A percentile compares a stretch with the other conserved stretches of the same genome.
Evolutionary conservation across 53 echinoderm and acorn worm species (phyloP).

Genomic region (Apostichopus leukothele): DNA sequence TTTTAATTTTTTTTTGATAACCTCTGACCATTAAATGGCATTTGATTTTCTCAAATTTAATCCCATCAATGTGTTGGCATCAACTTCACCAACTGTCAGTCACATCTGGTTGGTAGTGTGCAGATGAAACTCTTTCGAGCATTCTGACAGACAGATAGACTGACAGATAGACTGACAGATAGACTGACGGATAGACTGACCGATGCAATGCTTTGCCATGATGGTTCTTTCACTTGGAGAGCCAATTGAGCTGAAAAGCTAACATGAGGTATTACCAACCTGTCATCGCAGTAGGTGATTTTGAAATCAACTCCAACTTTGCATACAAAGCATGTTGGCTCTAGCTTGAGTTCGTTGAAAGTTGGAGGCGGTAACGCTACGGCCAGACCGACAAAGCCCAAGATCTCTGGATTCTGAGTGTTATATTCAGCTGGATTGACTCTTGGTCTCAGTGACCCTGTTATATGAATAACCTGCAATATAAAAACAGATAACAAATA

Average conservation of each 20-base stretch:
- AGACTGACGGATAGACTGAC: too few relatives aligned
- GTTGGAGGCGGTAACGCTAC: slow-evolving; percentile 92
- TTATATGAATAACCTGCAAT: slow-evolving; percentile 84
- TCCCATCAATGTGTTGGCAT: too few relatives aligned
- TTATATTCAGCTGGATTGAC: slow-evolving; percentile 80
- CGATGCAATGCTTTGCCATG: too few relatives aligned
- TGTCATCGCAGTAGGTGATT: slow-evolving; percentile 91
- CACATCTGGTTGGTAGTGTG: too few relatives aligned
- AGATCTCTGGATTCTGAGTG: slow-evolving; percentile 67
- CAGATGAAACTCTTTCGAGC: too few relatives aligned
- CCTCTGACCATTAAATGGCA: too few relatives aligned
- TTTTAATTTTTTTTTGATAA: too few relatives aligned
- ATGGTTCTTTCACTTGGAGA: background rate
- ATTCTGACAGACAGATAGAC: too few relatives aligned
- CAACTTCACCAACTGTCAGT: too few relatives aligned
- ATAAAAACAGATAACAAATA: background rate
- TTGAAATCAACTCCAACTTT: slow-evolving; percentile 85
- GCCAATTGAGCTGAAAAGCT: too few relatives aligned
- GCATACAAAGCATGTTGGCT: slow-evolving; percentile 90
- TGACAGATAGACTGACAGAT: too few relatives aligned
- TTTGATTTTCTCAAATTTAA: too few relatives aligned
- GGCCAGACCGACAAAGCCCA: slow-evolving; percentile 87
- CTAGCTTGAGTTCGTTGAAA: slow-evolving; percentile 90
- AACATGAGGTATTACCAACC: slow-evolving; percentile 52
- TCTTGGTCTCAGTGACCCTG: slow-evolving; percentile 78